Evolutionary conservation across 2,113 vertebrate species (phyloP).

Genomic region (Ramphastos sulfuratus): DNA sequence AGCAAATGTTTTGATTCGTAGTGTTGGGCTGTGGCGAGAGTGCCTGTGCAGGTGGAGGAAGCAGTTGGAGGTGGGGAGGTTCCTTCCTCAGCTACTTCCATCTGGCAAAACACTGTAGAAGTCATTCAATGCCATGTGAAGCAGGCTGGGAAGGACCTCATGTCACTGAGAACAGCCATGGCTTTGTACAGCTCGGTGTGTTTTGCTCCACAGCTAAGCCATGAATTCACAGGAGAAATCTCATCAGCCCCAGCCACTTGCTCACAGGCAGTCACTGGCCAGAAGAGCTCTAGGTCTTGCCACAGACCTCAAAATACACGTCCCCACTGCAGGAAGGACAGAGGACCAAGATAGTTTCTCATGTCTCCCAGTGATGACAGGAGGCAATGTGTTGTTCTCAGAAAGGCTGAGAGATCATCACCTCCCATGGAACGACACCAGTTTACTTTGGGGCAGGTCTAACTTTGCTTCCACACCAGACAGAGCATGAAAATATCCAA

Average conservation of each 20-base stretch:
- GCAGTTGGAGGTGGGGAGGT: not conserved
- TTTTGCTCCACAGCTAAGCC: not conserved
- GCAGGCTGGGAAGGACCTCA: not conserved
- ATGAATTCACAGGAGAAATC: not conserved
- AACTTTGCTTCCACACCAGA: not conserved
- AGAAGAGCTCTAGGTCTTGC: not conserved
- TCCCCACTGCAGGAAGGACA: not conserved
- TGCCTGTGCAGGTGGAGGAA: not conserved
- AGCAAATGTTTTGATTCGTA: not conserved
- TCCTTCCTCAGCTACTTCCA: not conserved
- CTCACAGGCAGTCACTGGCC: accelerated
- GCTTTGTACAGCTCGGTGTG: accelerated
- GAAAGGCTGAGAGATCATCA: not conserved
- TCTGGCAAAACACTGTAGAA: not conserved
- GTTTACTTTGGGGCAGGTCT: not conserved
- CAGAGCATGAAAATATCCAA: not conserved
- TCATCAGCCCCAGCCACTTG: not conserved
- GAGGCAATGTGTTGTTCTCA: not conserved
- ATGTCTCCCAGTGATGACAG: accelerated
- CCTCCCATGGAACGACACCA: accelerated
- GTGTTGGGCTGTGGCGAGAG: not conserved
- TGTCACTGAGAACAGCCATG: not conserved
- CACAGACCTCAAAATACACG: not conserved
- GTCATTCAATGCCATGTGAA: accelerated
- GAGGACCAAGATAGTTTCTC: not conserved